Conservation (phyloP, 2,888 invertebrate species). For the Cryptophagus acutangulus region DNA sequence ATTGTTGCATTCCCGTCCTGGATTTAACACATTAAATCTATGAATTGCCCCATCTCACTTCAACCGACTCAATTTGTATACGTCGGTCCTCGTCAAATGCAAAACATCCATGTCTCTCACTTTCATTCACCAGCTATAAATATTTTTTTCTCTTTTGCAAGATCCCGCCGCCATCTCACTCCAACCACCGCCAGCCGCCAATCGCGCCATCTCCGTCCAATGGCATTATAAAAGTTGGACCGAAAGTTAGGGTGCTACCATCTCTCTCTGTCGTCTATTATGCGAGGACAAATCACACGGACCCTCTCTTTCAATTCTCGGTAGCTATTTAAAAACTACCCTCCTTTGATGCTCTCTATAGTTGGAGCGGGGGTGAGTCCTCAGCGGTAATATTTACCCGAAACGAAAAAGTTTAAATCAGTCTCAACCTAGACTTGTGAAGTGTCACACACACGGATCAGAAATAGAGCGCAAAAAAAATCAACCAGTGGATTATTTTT, state of each 20-base stretch:
- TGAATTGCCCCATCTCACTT: conserved; percentile 39
- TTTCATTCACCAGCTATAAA: conserved; percentile 38
- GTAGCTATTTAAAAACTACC: conserved; percentile 51
- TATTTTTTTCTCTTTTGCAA: conserved; percentile 42
- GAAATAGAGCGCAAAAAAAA: neutral
- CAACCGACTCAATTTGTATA: conserved; percentile 27
- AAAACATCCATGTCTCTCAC: conserved; percentile 39
- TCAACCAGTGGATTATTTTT: neutral
- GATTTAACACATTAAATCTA: conserved; percentile 35
- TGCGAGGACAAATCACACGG: conserved; percentile 29
- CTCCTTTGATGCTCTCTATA: conserved; percentile 45
- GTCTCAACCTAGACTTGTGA: conserved; percentile 25
- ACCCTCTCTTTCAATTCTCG: conserved; percentile 38
- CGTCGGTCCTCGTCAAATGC: conserved; percentile 39
- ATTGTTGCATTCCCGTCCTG: conserved; percentile 39
- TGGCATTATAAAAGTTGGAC: conserved; percentile 47
- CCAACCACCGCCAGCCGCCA: neutral
- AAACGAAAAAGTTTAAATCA: conserved; percentile 44
- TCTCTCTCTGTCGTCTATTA: conserved; percentile 29
- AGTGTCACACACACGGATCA: conserved; percentile 17
- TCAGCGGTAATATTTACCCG: conserved; percentile 40
- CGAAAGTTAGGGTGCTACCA: conserved; percentile 29
- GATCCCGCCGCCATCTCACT: neutral
- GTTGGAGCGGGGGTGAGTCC: conserved; percentile 39
- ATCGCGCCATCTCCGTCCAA: neutral